Conservation (phyloP, 2,888 invertebrate species). For the Cataglyphis cursor region DNA sequence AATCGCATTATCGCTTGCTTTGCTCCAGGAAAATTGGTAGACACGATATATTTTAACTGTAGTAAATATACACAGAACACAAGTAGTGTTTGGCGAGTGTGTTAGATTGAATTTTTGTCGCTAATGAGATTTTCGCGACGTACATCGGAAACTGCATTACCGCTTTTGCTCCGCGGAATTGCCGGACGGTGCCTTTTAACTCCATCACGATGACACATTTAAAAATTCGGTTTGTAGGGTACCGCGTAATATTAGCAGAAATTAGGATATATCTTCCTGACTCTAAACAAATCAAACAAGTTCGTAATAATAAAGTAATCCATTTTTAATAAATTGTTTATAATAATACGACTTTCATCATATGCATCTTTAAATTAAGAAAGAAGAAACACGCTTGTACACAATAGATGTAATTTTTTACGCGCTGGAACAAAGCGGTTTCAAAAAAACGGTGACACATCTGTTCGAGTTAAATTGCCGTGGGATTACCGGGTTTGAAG, state of each 20-base stretch:
- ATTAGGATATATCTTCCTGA: neutral
- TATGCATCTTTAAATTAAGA: neutral
- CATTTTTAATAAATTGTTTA: neutral
- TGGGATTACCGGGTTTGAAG: conserved; percentile 74
- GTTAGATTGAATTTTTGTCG: conserved; percentile 55
- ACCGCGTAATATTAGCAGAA: neutral
- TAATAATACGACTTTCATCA: neutral
- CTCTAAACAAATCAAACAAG: neutral
- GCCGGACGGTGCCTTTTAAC: conserved; percentile 50
- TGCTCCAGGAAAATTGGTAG: conserved; percentile 54
- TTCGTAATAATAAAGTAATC: neutral
- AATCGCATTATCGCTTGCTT: conserved; percentile 57
- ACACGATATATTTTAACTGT: conserved; percentile 52
- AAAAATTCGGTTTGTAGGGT: conserved; percentile 48
- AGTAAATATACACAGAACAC: conserved; percentile 49
- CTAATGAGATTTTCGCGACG: conserved; percentile 55
- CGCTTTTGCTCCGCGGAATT: conserved; percentile 49
- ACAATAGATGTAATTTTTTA: neutral
- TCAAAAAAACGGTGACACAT: conserved; percentile 72
- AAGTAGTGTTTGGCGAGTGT: conserved; percentile 57
- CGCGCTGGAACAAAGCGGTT: conserved; percentile 46
- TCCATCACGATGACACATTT: conserved; percentile 45
- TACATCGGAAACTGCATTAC: conserved; percentile 51
- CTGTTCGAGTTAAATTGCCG: conserved; percentile 75
- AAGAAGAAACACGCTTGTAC: neutral